Evolutionary conservation across 2,113 vertebrate genomes (phyloP), one percentile per base, ranked within the genome.

Genomic region (Egretta garzetta): DNA sequence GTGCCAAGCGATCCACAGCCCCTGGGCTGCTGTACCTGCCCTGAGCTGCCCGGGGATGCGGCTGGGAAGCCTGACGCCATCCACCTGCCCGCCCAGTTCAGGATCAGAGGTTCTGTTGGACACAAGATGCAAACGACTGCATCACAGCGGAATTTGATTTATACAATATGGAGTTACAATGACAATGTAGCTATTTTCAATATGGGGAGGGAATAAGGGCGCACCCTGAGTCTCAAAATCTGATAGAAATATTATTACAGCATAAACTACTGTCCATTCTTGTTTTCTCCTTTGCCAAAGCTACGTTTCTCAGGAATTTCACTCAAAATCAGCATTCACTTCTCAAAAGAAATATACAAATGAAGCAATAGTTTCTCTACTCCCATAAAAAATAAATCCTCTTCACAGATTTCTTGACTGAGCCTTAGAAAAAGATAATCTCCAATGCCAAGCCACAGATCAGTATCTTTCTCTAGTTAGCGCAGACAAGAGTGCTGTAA

Each of bases 121-220:
- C 47, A 63, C 26, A 26, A 13, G 41, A 8, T 1, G 30, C 45
- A 49, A 24, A 41, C 4, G 7, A 35, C 0, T 2, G 2, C 1
- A 1, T 35, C 30, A 43, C 26, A 26, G 20, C 3, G 26, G 10
- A 70, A 35, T 33, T 39, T 12, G 17, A 6, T 6, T 90, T 21
- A 7, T 6, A 43, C 35, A 20, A 7, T 32, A 70, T 27, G n/a
- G 19, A 41, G 12, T 5, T 14, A 73, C 47, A 32, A 28, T 14
- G n/a, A 24, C 58, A 59, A 71, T 23, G 16, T 11, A 52, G 7
- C 12, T 62, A 12, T 30, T 41, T 35, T 32, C 47, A n/a, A 1
- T 14, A 33, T 8, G 21, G 17, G 19, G 16, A 37, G 15, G 49
- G 53, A 87, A 70, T 9, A 22, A 49, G 22, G n/a, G 59, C 1